Conservation (phyloP, 2,888 invertebrate genomes). For the Latrodectus hesperus region DNA sequence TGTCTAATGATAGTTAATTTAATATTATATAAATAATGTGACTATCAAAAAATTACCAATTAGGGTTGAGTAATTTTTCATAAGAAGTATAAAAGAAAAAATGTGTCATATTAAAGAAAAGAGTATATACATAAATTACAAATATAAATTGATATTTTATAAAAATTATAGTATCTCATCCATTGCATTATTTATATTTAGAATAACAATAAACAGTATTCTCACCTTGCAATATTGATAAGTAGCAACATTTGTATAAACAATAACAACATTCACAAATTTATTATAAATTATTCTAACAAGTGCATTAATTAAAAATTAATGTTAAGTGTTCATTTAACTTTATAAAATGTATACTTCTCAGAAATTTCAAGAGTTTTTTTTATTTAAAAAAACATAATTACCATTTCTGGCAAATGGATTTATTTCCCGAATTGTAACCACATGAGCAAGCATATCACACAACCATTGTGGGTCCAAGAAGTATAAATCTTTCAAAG, state of each 20-base stretch:
- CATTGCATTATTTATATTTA: not conserved
- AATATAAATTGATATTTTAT: too few relatives aligned
- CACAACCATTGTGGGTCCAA: slow-evolving; percentile 99
- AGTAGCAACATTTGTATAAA: not conserved
- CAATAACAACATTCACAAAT: not conserved
- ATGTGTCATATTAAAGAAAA: too few relatives aligned
- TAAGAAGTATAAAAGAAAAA: too few relatives aligned
- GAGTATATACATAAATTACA: too few relatives aligned
- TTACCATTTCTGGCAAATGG: slow-evolving; percentile 90
- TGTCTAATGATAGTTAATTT: too few relatives aligned
- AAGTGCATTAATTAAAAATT: too few relatives aligned
- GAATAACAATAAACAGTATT: not conserved
- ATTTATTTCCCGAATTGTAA: slow-evolving; percentile 97
- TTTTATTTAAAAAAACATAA: not conserved
- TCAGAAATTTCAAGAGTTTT: not conserved
- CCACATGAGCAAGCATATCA: slow-evolving; percentile 96
- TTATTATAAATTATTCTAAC: too few relatives aligned
- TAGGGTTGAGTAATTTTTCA: too few relatives aligned
- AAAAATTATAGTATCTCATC: too few relatives aligned
- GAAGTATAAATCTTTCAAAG: slow-evolving; percentile 94
- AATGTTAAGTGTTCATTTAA: too few relatives aligned
- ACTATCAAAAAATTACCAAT: too few relatives aligned
- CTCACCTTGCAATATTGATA: not conserved
- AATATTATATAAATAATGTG: too few relatives aligned
- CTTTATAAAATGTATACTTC: not conserved